Base-by-base conservation (phyloP, 2,113 vertebrate species). In the Cheilinus undulatus region DNA sequence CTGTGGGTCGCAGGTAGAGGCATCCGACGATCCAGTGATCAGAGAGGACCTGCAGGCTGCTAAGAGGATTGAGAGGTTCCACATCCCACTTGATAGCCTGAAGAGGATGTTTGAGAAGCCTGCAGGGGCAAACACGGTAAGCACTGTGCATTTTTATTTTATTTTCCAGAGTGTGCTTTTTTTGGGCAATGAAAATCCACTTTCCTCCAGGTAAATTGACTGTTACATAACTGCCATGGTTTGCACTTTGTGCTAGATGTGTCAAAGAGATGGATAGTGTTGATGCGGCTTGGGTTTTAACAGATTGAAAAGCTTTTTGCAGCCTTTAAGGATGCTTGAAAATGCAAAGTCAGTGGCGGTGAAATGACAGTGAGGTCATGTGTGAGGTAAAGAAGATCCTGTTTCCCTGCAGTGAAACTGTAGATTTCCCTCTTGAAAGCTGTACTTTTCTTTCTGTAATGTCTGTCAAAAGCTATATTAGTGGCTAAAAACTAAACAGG, bases 31-130 rank as follows among this genome's bases (percentile, higher is more conserved):
- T 17, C 61, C 80, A 0, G 78, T 24, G n/a, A 60, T 70, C 73
- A 46, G 76, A 84, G 91, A 92, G 83, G 93, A 93, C 73, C 87
- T 81, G 80, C 86, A 85, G 80, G 87, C 86, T 27, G 67, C 83
- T 17, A 90, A 78, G 76, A 91, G 64, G 82, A 91, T 94, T 0
- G 93, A 94, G 72, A 91, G 86, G 85, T 94, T 94, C 48, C 70
- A 92, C 85, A 92, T 94, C 77, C 92, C 92, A 0, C 92, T 94
- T 0, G 80, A 84, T 26, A 88, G 84, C 71, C 91, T 95, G 73
- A 94, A 91, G 86, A 93, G 84, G 88, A 92, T 94, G 93, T 94
- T 95, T 80, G 93, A 95, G 88, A 93, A 89, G 53, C 88, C 92
- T 0, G 38, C 73, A 2, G 65, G 3, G 1, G 54, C 48, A 2